phyloP scores from a whole-genome alignment of 2,888 invertebrate genomes.

The Caenorhabditis afra region DNA sequence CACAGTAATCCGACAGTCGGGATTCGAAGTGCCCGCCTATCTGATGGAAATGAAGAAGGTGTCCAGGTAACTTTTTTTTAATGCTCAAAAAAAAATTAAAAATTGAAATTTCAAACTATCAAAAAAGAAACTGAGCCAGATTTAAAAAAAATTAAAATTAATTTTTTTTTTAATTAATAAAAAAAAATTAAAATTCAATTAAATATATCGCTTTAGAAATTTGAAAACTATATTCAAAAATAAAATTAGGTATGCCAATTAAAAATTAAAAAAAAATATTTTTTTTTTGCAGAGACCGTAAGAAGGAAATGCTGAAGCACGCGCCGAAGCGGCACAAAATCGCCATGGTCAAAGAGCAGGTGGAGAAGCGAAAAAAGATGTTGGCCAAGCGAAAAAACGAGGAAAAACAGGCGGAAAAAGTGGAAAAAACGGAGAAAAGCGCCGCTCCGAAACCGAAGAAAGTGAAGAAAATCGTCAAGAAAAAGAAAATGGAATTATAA shows the following conservation, averaged over 20 bases:
- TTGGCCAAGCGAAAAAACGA: conserved; percentile 44
- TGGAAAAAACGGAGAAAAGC: conserved; percentile 1
- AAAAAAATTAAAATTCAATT: background rate
- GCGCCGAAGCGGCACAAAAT: conserved; percentile 72
- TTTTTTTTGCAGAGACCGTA: conserved; percentile 69
- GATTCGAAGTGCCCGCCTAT: conserved; percentile 93
- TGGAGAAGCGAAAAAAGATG: conserved; percentile 42
- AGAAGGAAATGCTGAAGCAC: conserved; percentile 66
- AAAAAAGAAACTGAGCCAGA: background rate
- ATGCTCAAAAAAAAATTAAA: background rate
- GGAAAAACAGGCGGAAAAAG: conserved; percentile 2
- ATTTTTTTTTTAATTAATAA: background rate
- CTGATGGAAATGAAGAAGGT: conserved; percentile 85
- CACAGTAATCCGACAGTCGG: conserved; percentile 91
- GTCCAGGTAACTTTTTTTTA: conserved; percentile 75
- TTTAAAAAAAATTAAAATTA: too few species aligned
- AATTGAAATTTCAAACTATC: conserved; percentile 8
- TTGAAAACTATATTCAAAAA: background rate
- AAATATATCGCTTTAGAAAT: background rate
- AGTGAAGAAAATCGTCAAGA: conserved; percentile 21
- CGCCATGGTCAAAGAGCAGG: conserved; percentile 58
- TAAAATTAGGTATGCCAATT: background rate
- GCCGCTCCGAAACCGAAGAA: conserved; percentile 9
- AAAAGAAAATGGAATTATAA: background rate
- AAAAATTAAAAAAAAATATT: too few species aligned